phyloP scores from a whole-genome alignment of 2,797 vertebrate genomes.

The Coccyzus lansbergi region DNA sequence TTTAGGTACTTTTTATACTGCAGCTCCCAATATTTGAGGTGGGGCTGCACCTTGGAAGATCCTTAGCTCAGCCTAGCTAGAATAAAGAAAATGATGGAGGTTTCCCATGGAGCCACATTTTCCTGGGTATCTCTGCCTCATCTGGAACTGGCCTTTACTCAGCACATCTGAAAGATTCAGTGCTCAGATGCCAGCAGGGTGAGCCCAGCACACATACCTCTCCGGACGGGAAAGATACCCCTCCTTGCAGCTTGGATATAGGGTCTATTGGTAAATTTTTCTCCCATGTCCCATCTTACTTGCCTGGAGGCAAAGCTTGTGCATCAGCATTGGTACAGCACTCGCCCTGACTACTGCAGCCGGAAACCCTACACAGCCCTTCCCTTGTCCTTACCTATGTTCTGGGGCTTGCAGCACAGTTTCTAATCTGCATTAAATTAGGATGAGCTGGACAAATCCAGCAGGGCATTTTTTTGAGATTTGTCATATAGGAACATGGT shows the following conservation, averaged over 20 bases:
- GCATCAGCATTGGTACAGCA: background rate
- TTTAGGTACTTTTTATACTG: no score
- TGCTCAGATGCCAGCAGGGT: conserved; percentile 13
- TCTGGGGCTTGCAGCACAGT: background rate
- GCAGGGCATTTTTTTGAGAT: background rate
- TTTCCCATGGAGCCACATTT: background rate
- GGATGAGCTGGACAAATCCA: background rate
- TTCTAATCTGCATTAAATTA: background rate
- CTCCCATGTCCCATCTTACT: background rate
- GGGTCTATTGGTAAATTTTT: background rate
- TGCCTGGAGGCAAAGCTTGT: background rate
- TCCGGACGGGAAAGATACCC: background rate
- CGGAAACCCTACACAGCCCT: background rate
- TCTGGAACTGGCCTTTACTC: background rate
- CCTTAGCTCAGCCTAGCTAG: background rate
- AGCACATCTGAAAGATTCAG: conserved; percentile 37
- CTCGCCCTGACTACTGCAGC: background rate
- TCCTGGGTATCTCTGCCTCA: background rate
- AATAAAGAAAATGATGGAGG: background rate
- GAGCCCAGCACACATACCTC: background rate
- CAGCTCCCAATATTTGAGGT: no score
- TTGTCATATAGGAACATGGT: background rate
- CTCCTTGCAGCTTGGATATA: background rate
- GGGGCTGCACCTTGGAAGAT: background rate
- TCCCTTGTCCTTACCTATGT: background rate